Base-by-base conservation (phyloP, 1,140 invertebrate genomes). In the Halesus radiatus region DNA sequence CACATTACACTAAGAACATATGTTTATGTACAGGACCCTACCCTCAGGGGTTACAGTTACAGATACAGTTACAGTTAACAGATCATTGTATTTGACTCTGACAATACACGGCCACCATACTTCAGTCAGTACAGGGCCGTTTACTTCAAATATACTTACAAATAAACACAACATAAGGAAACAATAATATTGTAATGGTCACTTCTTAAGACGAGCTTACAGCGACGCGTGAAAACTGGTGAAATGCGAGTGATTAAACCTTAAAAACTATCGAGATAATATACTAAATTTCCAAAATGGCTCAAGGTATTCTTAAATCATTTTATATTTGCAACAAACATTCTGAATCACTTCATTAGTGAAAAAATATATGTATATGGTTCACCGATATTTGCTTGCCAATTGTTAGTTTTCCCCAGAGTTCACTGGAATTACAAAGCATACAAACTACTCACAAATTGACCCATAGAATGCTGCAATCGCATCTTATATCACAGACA, bases 401-500 rank as follows among this genome's bases (percentile, higher is more conserved):
- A 66, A 64, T 70, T 54, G 52, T 56, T 23, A 72, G 75, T 70
- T 56, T 29, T 54, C 60, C 54, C 66, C 64, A 66, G 80, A 77
- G 45, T 58, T 20, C 53, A 85, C 82, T 84, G 87, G 86, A 87
- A 87, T 86, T 87, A 85, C 87, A 88, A 89, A 88, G 87, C 85
- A 87, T 88, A 88, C 89, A 89, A 87, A 78, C 75, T 80, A 82
- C 82, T 76, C 80, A 81, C 82, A 83, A 80, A 90, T 90, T 90
- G 89, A 90, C 89, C 86, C 87, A 86, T 88, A 88, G 86, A 88
- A 84, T 76, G 79, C 83, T 77, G 81, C 81, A 82, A 78, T 89
- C 88, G 85, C 88, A 87, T 88, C 88, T 87, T 88, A 89, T 90
- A 90, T 90, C 89, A 90, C 89, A 90, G 89, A 89, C 89, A 80